These are phyloP conservation scores for Scaptomyza polygonia DNA, from an alignment of 2,888 invertebrate species.

Conservation along the genomic window DNA sequence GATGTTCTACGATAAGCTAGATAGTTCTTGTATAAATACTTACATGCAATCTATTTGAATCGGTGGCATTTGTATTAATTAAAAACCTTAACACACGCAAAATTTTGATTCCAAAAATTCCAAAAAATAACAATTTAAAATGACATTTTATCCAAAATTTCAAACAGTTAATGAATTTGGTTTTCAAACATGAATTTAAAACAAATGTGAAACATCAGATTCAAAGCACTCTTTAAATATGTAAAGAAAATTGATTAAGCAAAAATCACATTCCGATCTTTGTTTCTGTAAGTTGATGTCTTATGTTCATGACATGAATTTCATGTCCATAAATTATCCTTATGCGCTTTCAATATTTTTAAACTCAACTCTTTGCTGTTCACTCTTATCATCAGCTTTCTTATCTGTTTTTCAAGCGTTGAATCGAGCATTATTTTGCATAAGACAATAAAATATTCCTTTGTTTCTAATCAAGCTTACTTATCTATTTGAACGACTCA, in stretches of 20 bases:
- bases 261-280: not conserved
- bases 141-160: constrained; percentile 41
- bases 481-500: no score
- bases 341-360: no score
- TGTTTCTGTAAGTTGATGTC: not conserved
- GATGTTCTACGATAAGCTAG: not conserved
- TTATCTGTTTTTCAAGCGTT: not conserved
- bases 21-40: constrained; percentile 21
- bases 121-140: constrained; percentile 8
- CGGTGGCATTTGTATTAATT: not conserved
- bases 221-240: constrained; percentile 12
- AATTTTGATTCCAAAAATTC: constrained; percentile 30
- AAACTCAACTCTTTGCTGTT: not conserved
- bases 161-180: constrained; percentile 7
- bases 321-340: not conserved
- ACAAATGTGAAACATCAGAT: not conserved
- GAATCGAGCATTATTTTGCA: not conserved
- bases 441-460: not conserved
- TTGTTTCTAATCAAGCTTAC: not conserved
- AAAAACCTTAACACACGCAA: not conserved
- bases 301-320: no score
- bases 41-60: constrained; percentile 27
- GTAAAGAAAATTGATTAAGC: no score
- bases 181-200: not conserved
- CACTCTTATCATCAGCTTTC: not conserved